Conservation (phyloP, 2,113 vertebrate species). For the Serinus canaria region DNA sequence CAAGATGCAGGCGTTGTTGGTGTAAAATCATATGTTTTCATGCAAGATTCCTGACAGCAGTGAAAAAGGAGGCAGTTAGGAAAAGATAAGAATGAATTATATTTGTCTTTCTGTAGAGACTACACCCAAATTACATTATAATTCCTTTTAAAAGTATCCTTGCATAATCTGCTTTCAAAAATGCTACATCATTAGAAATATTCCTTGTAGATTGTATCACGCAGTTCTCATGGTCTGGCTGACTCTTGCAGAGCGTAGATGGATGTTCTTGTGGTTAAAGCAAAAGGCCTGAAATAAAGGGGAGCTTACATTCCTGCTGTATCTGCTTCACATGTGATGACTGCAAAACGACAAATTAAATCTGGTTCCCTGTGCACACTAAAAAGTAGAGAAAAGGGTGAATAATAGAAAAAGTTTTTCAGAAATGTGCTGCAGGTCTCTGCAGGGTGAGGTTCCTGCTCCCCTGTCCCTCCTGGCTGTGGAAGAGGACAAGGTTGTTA, state of each 20-base stretch:
- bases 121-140: background rate
- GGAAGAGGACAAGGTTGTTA: background rate
- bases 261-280: constrained; percentile 25
- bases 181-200: background rate
- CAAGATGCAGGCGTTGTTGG: background rate
- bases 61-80: background rate
- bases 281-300: background rate
- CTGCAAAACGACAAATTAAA: background rate
- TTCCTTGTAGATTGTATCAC: background rate
- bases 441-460: background rate
- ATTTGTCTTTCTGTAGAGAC: background rate
- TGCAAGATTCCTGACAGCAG: background rate
- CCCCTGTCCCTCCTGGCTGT: background rate
- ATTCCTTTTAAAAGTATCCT: background rate
- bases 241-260: background rate
- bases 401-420: background rate
- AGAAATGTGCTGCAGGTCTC: background rate
- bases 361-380: background rate
- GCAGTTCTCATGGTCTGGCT: background rate
- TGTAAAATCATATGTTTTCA: constrained; percentile 7
- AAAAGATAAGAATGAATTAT: background rate
- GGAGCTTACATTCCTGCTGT: background rate
- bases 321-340: background rate
- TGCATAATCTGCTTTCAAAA: constrained; percentile 13
- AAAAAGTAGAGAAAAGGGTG: background rate